A percentile compares a stretch with the other conserved stretches of the same genome.
phyloP scores from a whole-genome alignment of 2,797 vertebrate species.

The Odontamblyopus lacepedii region DNA sequence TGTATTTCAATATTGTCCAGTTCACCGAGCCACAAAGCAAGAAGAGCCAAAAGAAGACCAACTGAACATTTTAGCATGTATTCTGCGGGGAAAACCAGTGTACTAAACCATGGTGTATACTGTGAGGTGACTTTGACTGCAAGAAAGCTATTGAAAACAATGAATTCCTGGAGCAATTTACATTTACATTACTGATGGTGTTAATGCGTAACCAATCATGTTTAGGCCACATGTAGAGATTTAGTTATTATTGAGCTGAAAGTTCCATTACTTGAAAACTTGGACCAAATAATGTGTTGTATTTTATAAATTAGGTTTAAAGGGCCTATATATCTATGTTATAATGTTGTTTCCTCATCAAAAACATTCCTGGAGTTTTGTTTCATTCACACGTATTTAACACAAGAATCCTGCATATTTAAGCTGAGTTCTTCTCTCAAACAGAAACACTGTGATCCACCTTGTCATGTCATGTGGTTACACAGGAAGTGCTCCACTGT shows the following conservation, averaged over 20 bases:
- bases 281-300: neutral
- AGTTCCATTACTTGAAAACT: neutral
- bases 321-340: too few relatives aligned
- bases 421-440: too few relatives aligned
- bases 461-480: too few relatives aligned
- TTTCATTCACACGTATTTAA: too few relatives aligned
- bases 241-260: neutral
- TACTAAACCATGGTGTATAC: neutral
- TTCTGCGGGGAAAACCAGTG: neutral
- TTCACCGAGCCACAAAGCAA: conserved; percentile 76
- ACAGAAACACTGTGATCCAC: too few relatives aligned
- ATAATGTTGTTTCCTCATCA: too few relatives aligned
- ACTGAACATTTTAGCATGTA: conserved; percentile 49
- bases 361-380: too few relatives aligned
- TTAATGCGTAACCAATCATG: neutral
- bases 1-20: conserved; percentile 88
- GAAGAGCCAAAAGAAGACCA: conserved; percentile 84
- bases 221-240: too few relatives aligned
- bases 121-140: neutral
- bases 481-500: too few relatives aligned
- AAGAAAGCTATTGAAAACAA: neutral
- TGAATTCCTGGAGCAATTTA: neutral
- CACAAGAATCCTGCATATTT: too few relatives aligned
- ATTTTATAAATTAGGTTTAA: neutral
- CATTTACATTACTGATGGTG: neutral